phyloP scores from a whole-genome alignment of 2,113 vertebrate species.

The Cephalopterus ornatus region DNA sequence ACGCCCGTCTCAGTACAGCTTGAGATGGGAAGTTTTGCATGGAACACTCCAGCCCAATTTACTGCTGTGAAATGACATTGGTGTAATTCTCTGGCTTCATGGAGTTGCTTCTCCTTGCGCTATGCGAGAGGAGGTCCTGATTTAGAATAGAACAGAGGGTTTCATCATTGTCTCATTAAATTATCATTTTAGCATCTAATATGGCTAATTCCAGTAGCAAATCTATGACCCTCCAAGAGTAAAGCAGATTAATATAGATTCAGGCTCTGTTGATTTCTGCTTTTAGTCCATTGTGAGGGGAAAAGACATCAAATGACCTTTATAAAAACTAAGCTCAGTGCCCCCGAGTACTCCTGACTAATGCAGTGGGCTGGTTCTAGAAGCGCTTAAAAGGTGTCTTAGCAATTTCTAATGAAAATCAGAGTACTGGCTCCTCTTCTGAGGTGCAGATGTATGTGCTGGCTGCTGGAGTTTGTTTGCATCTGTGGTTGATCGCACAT shows the following conservation, averaged over 20 bases:
- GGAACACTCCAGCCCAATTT: neutral
- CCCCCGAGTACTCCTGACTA: constrained; percentile 34
- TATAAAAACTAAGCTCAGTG: neutral
- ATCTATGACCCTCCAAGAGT: constrained; percentile 48
- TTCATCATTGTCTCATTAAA: constrained; percentile 50
- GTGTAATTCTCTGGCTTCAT: neutral
- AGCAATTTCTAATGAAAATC: neutral
- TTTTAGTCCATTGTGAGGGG: constrained; percentile 51
- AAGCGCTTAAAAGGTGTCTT: neutral
- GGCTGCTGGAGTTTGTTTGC: constrained; percentile 15
- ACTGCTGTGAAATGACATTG: neutral
- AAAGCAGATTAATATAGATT: constrained; percentile 58
- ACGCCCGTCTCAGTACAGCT: neutral
- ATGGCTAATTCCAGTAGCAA: constrained; percentile 26
- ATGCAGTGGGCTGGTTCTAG: constrained; percentile 34
- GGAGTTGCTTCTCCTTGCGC: neutral
- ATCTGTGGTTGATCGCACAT: neutral
- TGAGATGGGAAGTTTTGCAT: neutral
- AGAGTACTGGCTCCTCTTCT: neutral
- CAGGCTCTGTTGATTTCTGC: constrained; percentile 35
- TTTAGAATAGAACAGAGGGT: neutral
- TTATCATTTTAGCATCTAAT: constrained; percentile 35
- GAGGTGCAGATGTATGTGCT: neutral
- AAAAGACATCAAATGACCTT: constrained; percentile 53
- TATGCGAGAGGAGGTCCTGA: neutral